These are phyloP conservation scores for Neosilurus hyrtlii DNA, from an alignment of 2,797 vertebrate species.

Conservation along the genomic window DNA sequence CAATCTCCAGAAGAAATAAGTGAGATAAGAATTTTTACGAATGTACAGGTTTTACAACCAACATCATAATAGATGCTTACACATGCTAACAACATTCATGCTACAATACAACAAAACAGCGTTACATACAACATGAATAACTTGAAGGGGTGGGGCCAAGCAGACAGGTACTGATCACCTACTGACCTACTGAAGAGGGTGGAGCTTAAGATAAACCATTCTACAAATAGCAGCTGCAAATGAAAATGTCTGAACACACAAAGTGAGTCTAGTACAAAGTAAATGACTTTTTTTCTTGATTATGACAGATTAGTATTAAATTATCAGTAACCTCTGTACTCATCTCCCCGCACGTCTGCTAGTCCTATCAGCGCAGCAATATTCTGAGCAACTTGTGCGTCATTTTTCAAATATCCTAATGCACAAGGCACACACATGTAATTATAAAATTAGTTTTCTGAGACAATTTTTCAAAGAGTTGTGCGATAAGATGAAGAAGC, in stretches of 20 bases:
- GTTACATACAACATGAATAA: neutral
- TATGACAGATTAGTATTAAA: too few species aligned
- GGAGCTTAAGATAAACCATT: neutral
- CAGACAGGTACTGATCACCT: neutral
- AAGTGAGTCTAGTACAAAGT: neutral
- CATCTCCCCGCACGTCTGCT: neutral
- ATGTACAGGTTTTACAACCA: neutral
- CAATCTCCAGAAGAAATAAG: neutral
- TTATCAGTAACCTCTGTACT: neutral
- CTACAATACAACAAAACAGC: neutral
- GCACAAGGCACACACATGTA: slow-evolving; percentile 64
- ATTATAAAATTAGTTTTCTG: slow-evolving; percentile 39
- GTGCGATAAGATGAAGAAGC: neutral
- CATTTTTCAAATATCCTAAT: slow-evolving; percentile 47
- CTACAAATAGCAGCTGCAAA: neutral
- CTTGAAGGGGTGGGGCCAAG: neutral
- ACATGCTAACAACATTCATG: neutral
- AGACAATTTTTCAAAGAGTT: slow-evolving; percentile 57
- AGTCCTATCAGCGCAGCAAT: neutral
- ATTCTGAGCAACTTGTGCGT: slow-evolving; percentile 53
- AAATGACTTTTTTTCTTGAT: neutral
- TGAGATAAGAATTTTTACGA: neutral
- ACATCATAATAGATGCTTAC: neutral
- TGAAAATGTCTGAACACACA: neutral
- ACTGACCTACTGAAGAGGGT: neutral